A percentile compares a stretch with the other conserved stretches of the same genome.
phyloP scores from a whole-genome alignment of 2,797 vertebrate species.

The Simalia tracyae region DNA sequence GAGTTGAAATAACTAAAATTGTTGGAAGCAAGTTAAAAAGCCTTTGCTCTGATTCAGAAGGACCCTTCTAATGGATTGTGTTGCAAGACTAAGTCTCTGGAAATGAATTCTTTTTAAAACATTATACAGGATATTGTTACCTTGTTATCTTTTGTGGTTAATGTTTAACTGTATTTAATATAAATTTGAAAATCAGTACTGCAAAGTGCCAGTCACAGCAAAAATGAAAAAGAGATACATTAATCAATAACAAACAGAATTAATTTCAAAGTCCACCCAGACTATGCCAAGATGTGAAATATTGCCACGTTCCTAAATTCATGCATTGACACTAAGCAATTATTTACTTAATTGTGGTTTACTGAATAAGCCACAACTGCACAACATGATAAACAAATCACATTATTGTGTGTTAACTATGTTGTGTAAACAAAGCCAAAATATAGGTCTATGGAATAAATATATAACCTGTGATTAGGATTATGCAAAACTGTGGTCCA shows the following conservation, averaged over 20 bases:
- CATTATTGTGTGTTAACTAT: not conserved
- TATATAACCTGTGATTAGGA: not conserved
- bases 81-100: not conserved
- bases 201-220: not conserved
- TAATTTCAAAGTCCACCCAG: conserved; percentile 9
- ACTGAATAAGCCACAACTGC: not conserved
- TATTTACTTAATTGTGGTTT: not conserved
- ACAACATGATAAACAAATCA: not conserved
- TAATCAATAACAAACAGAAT: conserved; percentile 5
- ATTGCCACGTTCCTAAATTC: not conserved
- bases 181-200: not conserved
- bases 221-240: not conserved
- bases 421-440: not conserved
- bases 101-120: not conserved
- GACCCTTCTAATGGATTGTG: not conserved
- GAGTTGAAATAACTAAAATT: not conserved
- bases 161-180: not conserved
- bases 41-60: not conserved
- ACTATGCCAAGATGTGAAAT: not conserved
- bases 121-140: not conserved
- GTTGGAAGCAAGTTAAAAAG: not conserved
- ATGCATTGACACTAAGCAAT: not conserved
- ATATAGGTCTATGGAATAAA: not conserved
- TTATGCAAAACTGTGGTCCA: not conserved
- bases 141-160: not conserved